Evolutionary conservation across 2,888 invertebrate species (phyloP).

Genomic region (Trissoscelio sp.): DNA sequence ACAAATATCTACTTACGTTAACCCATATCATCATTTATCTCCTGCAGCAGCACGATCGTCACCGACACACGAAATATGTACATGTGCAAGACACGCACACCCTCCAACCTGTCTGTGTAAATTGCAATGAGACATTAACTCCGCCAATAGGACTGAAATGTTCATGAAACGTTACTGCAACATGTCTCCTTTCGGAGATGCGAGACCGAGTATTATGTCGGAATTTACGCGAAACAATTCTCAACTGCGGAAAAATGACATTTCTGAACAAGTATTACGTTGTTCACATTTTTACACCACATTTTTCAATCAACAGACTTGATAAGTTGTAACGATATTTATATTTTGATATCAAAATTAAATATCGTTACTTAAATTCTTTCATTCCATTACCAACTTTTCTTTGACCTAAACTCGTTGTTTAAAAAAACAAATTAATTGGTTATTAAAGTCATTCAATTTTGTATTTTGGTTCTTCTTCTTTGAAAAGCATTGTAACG

Average conservation of each 20-base stretch:
- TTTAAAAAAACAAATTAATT: no score
- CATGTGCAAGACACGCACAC: slow-evolving; percentile 46
- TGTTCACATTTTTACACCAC: slow-evolving; percentile 10
- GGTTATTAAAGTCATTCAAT: no score
- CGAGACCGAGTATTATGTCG: slow-evolving; percentile 38
- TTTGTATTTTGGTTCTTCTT: no score
- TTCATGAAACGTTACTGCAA: slow-evolving; percentile 59
- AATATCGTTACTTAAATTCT: no score
- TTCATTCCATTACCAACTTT: no score
- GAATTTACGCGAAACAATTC: slow-evolving; percentile 32
- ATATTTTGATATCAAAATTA: no score
- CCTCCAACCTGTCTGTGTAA: slow-evolving; percentile 37
- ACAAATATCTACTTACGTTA: slow-evolving; percentile 64
- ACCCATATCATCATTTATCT: slow-evolving; percentile 70
- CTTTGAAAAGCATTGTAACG: background rate
- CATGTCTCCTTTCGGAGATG: slow-evolving; percentile 45
- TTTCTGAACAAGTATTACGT: slow-evolving; percentile 1
- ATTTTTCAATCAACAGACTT: no score
- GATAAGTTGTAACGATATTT: no score
- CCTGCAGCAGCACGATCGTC: slow-evolving; percentile 62
- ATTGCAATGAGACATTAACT: slow-evolving; percentile 63
- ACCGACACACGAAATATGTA: slow-evolving; percentile 51
- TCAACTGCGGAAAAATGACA: slow-evolving; percentile 9
- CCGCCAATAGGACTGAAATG: slow-evolving; percentile 49
- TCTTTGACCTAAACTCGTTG: no score